A percentile compares a stretch with the other conserved stretches of the same genome.
Conservation (phyloP, 2,888 invertebrate genomes). For the Graphium colonna region DNA sequence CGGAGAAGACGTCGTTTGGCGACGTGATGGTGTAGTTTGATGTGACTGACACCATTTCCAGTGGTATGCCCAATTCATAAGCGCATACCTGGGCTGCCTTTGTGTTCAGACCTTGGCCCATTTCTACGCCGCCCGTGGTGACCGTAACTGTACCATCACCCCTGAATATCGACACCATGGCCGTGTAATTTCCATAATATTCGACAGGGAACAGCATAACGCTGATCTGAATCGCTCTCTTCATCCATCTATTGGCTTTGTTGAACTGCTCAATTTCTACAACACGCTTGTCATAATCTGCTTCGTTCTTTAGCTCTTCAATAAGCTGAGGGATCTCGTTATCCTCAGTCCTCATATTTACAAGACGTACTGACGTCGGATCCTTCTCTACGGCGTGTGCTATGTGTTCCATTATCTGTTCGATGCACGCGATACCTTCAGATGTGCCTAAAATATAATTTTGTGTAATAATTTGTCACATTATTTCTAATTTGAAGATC, state of each 20-base stretch:
- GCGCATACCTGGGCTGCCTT: conserved; percentile 90
- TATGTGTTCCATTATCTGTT: conserved; percentile 85
- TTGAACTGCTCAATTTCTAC: conserved; percentile 79
- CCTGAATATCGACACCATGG: conserved; percentile 83
- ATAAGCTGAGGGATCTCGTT: conserved; percentile 75
- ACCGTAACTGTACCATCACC: conserved; percentile 85
- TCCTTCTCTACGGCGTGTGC: conserved; percentile 78
- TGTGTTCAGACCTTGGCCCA: conserved; percentile 90
- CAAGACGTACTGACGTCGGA: conserved; percentile 76
- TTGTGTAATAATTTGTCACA: too few species aligned
- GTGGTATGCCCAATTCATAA: conserved; percentile 83
- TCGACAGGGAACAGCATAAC: conserved; percentile 83
- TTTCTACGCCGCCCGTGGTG: conserved; percentile 84
- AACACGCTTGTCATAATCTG: conserved; percentile 75
- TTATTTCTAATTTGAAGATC: too few species aligned
- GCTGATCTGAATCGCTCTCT: conserved; percentile 82
- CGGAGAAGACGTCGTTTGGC: conserved; percentile 82
- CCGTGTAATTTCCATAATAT: conserved; percentile 78
- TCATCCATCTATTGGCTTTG: conserved; percentile 86
- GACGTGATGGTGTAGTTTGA: conserved; percentile 78
- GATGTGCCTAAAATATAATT: conserved; percentile 65
- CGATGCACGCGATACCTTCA: conserved; percentile 81
- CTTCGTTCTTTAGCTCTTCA: conserved; percentile 54
- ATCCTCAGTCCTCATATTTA: conserved; percentile 73
- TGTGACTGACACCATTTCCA: conserved; percentile 81